Evolutionary conservation across 2,113 vertebrate species (phyloP).

Genomic region (Zingel zingel): DNA sequence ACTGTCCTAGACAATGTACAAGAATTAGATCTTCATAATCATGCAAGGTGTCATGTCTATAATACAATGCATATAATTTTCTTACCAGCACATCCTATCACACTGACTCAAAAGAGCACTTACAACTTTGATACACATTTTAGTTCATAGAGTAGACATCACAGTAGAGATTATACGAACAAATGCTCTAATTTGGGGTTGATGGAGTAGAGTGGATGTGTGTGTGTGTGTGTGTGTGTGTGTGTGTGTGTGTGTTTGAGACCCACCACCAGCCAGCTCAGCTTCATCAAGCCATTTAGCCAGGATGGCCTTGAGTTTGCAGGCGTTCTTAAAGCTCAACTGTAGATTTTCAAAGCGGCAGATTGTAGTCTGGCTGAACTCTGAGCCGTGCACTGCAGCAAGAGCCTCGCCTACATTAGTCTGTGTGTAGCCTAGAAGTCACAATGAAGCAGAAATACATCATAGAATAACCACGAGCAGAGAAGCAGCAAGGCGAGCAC

Average conservation of each 20-base stretch:
- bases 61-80: neutral
- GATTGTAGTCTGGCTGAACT: conserved; percentile 99
- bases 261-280: conserved; percentile 95
- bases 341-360: conserved; percentile 98
- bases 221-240: neutral
- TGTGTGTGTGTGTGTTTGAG: neutral
- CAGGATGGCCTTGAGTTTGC: conserved; percentile 96
- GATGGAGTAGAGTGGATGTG: neutral
- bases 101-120: conserved; percentile 6
- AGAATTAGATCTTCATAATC: neutral
- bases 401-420: conserved; percentile 98
- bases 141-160: neutral
- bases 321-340: conserved; percentile 98
- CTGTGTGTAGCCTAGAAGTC: conserved; percentile 92
- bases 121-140: neutral
- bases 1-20: neutral
- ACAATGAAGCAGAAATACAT: conserved; percentile 30
- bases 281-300: conserved; percentile 98
- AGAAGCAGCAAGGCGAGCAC: neutral
- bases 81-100: neutral
- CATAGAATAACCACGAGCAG: neutral
- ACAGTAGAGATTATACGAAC: conserved; percentile 5
- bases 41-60: neutral
- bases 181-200: conserved; percentile 20
- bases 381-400: conserved; percentile 96